phyloP scores from a whole-genome alignment of 1,140 invertebrate genomes.

The Frieseomelitta varia region DNA sequence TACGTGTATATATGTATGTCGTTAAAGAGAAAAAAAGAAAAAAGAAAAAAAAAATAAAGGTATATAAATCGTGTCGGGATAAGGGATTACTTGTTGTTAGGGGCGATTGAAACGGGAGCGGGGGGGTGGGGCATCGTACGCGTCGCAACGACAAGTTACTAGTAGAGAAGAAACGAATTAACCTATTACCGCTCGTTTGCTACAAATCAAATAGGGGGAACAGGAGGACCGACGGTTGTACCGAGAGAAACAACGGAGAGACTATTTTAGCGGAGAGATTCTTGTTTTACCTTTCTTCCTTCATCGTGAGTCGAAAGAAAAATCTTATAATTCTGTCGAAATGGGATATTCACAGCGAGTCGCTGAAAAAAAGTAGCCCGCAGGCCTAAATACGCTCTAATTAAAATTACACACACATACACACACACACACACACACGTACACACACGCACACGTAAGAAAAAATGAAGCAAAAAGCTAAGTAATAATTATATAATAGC shows the following conservation, averaged over 20 bases:
- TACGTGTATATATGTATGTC: constrained; percentile 25
- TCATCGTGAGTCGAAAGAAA: constrained; percentile 7
- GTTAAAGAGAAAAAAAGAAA: too few relatives aligned
- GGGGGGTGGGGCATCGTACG: too few relatives aligned
- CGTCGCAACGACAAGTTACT: neutral
- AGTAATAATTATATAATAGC: constrained; percentile 48
- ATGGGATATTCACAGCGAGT: constrained; percentile 71
- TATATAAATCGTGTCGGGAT: neutral
- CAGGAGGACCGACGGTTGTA: constrained; percentile 4
- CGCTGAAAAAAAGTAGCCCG: constrained; percentile 78
- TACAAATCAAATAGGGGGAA: neutral
- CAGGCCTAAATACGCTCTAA: constrained; percentile 79
- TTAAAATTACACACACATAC: constrained; percentile 48
- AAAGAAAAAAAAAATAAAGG: too few relatives aligned
- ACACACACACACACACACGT: too few relatives aligned
- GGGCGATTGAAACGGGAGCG: neutral
- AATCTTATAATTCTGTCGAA: constrained; percentile 57
- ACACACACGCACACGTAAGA: neutral
- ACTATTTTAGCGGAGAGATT: constrained; percentile 22
- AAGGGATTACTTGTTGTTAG: neutral
- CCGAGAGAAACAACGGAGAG: constrained; percentile 2
- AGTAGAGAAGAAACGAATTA: too few relatives aligned
- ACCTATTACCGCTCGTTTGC: neutral
- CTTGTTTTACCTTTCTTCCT: constrained; percentile 27
- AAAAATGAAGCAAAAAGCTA: constrained; percentile 8